Evolutionary conservation across 2,888 invertebrate species (phyloP).

Genomic region (Chaetogeoica ovagalla): DNA sequence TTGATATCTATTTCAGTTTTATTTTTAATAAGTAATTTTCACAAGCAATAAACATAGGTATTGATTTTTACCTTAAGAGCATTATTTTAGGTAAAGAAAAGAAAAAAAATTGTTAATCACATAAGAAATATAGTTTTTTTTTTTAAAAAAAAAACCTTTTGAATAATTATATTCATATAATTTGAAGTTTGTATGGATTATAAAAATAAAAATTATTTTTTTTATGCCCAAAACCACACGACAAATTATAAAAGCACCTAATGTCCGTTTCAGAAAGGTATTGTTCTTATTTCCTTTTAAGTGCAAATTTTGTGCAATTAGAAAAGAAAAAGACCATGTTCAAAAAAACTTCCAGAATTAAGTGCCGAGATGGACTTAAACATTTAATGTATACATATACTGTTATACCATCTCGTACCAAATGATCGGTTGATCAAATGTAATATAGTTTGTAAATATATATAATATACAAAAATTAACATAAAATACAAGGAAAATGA

Average conservation of each 20-base stretch:
- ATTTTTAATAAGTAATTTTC: background rate
- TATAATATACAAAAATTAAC: slow-evolving; percentile 42
- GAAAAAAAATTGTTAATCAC: slow-evolving; percentile 1
- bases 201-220: slow-evolving; percentile 32
- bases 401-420: background rate
- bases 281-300: slow-evolving; percentile 4
- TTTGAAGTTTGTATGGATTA: background rate
- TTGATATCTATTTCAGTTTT: background rate
- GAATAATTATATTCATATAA: slow-evolving; percentile 5
- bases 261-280: background rate
- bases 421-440: slow-evolving; percentile 5
- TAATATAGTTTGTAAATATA: slow-evolving; percentile 18
- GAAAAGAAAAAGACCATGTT: background rate
- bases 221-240: slow-evolving; percentile 3
- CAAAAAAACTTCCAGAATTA: slow-evolving; percentile 5
- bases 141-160: background rate
- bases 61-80: background rate
- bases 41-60: background rate
- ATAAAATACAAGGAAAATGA: slow-evolving; percentile 50
- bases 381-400: slow-evolving; percentile 6
- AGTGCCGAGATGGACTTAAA: slow-evolving; percentile 14
- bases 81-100: slow-evolving; percentile 1
- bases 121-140: background rate
- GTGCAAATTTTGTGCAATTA: slow-evolving; percentile 9
- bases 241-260: slow-evolving; percentile 21